Base-by-base conservation (phyloP, 2,888 invertebrate genomes). In the Tetranychus truncatus region DNA sequence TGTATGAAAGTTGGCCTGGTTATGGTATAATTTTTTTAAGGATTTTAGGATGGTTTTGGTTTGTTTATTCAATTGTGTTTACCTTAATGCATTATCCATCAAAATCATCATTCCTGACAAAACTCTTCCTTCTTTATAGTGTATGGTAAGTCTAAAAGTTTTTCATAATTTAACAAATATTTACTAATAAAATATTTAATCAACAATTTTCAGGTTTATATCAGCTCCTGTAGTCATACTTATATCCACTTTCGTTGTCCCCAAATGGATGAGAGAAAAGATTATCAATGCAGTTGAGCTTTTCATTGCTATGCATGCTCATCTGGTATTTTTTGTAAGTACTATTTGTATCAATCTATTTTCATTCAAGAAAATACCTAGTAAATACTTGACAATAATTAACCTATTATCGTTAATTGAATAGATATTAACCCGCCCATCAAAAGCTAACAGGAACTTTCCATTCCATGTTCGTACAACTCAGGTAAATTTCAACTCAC, bases 1-100 rank as follows among this genome's bases (percentile, higher is more conserved):
- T 92, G 1, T 95, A 93, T 81, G 94, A 95, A 83, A 92, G 92
- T 69, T 90, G 91, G 0, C 91, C 93, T 0, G 95, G 95, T 0
- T 91, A 92, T 80, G 89, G 89, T 0, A 84, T 95, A 7, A 88
- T 93, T 11, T 85, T 87, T 5, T 82, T 94, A 74, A 86, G 92
- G 71, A 83, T 91, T 0, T 80, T 88, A 0, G 91, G 91, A 0
- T 95, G 94, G 92, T 84, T 88, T 76, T 89, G 92, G 84, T 94
- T 94, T 80, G 84, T 87, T 74, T 86, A 87, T 79, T 85, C 86
- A 3, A 85, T 85, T 34, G 83, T 89, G 79, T 89, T 90, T 81
- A 93, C 93, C 0, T 85, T 91, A 72, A 89, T 88, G 81, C 90
- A 90, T 80, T 91, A 89, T 81, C 91, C 91, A 0, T 89, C 80